A percentile compares a stretch with the other conserved stretches of the same genome.
Evolutionary conservation across 37 sponge, comb jelly and placozoan species (phyloP).

Genomic region (Agelas oroides): DNA sequence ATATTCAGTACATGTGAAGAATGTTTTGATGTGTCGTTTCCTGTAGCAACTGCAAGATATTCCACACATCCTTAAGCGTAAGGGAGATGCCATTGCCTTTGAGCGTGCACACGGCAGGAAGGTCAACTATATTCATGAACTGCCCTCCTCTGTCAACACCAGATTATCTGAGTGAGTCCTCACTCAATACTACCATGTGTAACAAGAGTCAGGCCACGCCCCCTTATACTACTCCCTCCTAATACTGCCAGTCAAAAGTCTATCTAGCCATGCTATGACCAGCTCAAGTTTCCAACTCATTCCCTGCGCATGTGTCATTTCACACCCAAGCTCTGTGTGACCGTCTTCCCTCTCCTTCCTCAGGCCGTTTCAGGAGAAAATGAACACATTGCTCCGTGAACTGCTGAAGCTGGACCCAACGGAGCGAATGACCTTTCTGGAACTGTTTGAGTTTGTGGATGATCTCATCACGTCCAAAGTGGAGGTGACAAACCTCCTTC

Average conservation of each 20-base stretch:
- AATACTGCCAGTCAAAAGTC: too few species aligned
- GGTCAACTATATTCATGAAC: conserved; percentile 82
- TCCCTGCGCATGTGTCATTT: too few species aligned
- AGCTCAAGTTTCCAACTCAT: too few species aligned
- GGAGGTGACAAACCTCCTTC: conserved; percentile 61
- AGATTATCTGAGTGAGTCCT: conserved; percentile 79
- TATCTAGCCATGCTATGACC: too few species aligned
- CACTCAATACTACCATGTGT: too few species aligned
- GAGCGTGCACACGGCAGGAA: conserved; percentile 36
- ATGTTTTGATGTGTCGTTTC: too few species aligned
- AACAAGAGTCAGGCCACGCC: too few species aligned
- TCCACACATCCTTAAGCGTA: conserved; percentile 80
- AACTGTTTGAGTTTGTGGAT: conserved; percentile 79
- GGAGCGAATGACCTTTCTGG: conserved; percentile 78
- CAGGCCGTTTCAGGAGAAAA: conserved; percentile 67
- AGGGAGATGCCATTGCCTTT: conserved; percentile 93
- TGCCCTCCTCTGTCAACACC: conserved; percentile 76
- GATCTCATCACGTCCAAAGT: conserved; percentile 77
- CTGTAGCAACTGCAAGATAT: conserved; percentile 86
- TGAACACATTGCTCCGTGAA: conserved; percentile 61
- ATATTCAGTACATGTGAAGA: neutral
- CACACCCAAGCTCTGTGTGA: too few species aligned
- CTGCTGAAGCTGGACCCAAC: conserved; percentile 71
- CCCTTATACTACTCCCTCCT: too few species aligned
- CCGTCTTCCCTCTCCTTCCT: neutral